Evolutionary conservation across 2,888 invertebrate genomes (phyloP), one percentile per base, ranked within the genome.

Genomic region (Oscheius sp.): DNA sequence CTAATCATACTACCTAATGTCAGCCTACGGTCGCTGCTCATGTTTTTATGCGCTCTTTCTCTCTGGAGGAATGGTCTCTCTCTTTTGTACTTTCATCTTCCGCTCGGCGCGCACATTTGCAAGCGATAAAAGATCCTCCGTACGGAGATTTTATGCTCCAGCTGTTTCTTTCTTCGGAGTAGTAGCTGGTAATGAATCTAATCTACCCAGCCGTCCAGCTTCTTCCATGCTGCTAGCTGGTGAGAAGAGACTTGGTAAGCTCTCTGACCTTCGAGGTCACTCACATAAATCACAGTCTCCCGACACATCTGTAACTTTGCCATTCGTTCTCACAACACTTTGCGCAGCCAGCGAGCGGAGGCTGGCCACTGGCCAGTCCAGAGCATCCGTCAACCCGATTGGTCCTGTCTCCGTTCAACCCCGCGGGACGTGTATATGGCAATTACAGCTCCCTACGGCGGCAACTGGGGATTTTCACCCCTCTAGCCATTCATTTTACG

Each of bases 401-500:
- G 45, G 42, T 10, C 61, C 29, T 61, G 20, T n/a, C n/a, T n/a
- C n/a, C n/a, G n/a, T n/a, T n/a, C n/a, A n/a, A 10, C 42, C 61
- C 61, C 61, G 61, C 27, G 61, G 61, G 61, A 61, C 61, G 27
- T 61, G 61, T 61, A 61, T 61, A 61, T 61, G 27, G 61, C 61
- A 45, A 61, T 61, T 61, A 61, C 61, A 61, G 57, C 61, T n/a
- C n/a, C 42, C 27, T 55, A 55, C 55, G 55, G 55, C 55, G 55
- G 34, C 55, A 55, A 55, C 34, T 55, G 55, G 55, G 55, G 34
- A 55, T 55, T 55, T 55, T 55, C 55, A 55, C 17, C 55, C 42
- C 17, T 17, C 1, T 33, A n/a, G 10, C 55, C 55, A 55, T 55
- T 55, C 33, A 55, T 34, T 55, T 55, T n/a, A n/a, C n/a, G n/a